Base-by-base conservation (phyloP, 2,113 vertebrate genomes). In the Micronycteris hirsuta region DNA sequence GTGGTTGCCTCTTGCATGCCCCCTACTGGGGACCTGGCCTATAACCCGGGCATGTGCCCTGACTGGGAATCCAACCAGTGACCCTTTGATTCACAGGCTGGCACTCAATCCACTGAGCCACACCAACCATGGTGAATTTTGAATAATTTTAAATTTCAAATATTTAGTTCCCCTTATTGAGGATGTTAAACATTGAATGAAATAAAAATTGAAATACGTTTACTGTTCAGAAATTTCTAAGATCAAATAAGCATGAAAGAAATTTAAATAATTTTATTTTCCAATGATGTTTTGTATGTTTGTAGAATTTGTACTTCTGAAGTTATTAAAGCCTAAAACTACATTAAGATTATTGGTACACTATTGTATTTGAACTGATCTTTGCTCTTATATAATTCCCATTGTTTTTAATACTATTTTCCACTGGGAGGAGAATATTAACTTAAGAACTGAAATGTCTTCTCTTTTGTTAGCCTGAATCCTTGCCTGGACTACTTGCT, bases 201-300 rank as follows among this genome's bases (percentile, higher is more conserved):
- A 96, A 93, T 58, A 67, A 76, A 77, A 89, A 58, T 24, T 78
- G 80, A 96, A 86, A 86, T 49, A 89, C 5, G 73, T 86, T 91
- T 93, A 80, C 15, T 93, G 47, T 89, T 84, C 36, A 95, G 31
- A 88, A 94, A 68, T 83, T 91, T 49, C 87, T 38, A 82, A 94
- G 88, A 88, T 52, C 80, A 91, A 77, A 76, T 80, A 41, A 89
- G 20, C 36, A 76, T 76, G n/a, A 86, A 56, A 77, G 11, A 91
- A 86, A 92, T 94, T 82, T 61, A 88, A 82, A 76, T 91, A 88
- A 78, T 86, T 94, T 73, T 80, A 89, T 43, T 96, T 96, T 96
- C 36, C 89, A 84, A 76, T 47, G n/a, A 89, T 90, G 15, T 81
- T 92, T 88, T 91, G 20, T 78, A 47, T 96, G 54, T 94, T 74